Evolutionary conservation across 1,140 invertebrate species (phyloP).

Genomic region (Cardiocondyla obscurior): DNA sequence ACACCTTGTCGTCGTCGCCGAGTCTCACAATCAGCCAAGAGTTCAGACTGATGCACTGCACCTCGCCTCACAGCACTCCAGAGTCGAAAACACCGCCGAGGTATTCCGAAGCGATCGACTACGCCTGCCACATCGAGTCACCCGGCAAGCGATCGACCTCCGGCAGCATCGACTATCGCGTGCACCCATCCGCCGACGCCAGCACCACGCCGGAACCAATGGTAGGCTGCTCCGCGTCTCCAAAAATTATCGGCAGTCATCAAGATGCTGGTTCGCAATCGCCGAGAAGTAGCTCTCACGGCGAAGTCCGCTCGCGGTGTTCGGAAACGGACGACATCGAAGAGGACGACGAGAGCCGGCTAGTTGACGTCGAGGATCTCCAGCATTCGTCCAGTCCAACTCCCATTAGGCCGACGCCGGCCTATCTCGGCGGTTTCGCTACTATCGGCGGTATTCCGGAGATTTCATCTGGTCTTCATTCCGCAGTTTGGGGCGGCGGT

Average conservation of each 20-base stretch:
- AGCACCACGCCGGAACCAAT: slow-evolving; percentile 21
- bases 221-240: slow-evolving; percentile 39
- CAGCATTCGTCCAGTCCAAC: slow-evolving; percentile 69
- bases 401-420: slow-evolving; percentile 79
- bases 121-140: slow-evolving; percentile 41
- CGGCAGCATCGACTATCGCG: slow-evolving; percentile 38
- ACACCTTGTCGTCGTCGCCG: slow-evolving; percentile 27
- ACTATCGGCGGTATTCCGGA: slow-evolving; percentile 73
- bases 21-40: slow-evolving; percentile 35
- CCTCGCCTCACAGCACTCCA: slow-evolving; percentile 20
- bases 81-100: slow-evolving; percentile 49
- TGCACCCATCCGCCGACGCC: slow-evolving; percentile 38
- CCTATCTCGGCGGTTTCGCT: slow-evolving; percentile 78
- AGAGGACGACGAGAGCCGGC: slow-evolving; percentile 77
- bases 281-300: slow-evolving; percentile 73
- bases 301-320: slow-evolving; percentile 73
- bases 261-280: slow-evolving; percentile 65
- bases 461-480: slow-evolving; percentile 73
- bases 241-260: slow-evolving; percentile 34
- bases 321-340: slow-evolving; percentile 78
- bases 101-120: slow-evolving; percentile 39
- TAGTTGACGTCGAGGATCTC: slow-evolving; percentile 81
- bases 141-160: slow-evolving; percentile 1
- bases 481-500: slow-evolving; percentile 76
- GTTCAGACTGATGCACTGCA: not conserved